These are phyloP conservation scores for Spheniscus mendiculus DNA, from an alignment of 2,113 vertebrate genomes.

Conservation along the genomic window DNA sequence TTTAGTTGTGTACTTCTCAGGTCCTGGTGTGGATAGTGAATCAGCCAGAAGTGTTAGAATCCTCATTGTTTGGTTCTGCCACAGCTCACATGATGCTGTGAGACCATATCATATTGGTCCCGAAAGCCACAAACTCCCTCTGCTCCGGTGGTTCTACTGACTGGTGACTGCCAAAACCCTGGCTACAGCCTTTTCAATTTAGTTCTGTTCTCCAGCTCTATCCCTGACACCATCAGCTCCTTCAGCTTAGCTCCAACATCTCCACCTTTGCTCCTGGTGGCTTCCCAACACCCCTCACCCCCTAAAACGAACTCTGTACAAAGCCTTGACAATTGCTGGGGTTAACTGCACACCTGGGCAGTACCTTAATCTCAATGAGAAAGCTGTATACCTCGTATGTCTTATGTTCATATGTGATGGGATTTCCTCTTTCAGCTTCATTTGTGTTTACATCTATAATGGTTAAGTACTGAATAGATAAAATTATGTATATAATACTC, in stretches of 20 bases:
- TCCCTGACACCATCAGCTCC: background rate
- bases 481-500: background rate
- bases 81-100: background rate
- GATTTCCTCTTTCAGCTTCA: background rate
- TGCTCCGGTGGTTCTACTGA: background rate
- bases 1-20: background rate
- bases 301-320: background rate
- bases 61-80: background rate
- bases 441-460: background rate
- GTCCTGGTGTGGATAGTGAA: background rate
- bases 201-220: background rate
- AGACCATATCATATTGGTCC: background rate
- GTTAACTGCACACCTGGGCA: background rate
- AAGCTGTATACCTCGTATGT: background rate
- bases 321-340: background rate
- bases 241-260: background rate
- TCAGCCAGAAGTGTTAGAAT: background rate
- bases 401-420: background rate
- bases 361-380: background rate
- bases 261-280: background rate
- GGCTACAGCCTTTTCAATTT: background rate
- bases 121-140: background rate
- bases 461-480: background rate
- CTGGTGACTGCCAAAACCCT: background rate
- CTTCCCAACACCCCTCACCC: background rate